phyloP scores from a whole-genome alignment of 1,140 invertebrate species.

The Sitobion miscanthi region DNA sequence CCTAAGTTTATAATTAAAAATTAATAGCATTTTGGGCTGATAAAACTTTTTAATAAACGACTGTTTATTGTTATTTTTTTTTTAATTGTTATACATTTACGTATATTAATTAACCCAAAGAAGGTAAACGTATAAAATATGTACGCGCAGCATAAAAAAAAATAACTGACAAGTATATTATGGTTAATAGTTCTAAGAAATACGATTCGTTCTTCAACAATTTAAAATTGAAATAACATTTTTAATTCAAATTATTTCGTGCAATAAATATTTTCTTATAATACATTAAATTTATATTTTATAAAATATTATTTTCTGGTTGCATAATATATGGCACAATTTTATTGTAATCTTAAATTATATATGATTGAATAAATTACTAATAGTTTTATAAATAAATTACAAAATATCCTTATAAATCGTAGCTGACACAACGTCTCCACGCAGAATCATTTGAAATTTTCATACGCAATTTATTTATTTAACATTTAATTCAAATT shows the following conservation, averaged over 20 bases:
- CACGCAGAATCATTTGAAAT: no score
- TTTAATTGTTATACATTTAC: slow-evolving; percentile 14
- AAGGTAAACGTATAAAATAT: not conserved
- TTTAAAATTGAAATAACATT: not conserved
- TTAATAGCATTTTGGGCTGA: not conserved
- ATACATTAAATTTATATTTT: not conserved
- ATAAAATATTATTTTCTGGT: no score
- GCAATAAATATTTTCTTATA: not conserved
- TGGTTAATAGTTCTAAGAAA: not conserved
- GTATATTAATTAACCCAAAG: not conserved
- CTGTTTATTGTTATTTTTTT: not conserved
- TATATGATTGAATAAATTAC: no score
- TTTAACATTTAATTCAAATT: no score
- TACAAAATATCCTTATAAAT: no score
- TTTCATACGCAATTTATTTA: no score
- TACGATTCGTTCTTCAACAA: not conserved
- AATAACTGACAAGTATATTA: not conserved
- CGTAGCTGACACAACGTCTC: no score
- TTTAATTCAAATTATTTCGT: not conserved
- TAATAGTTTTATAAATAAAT: no score
- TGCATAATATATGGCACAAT: not conserved
- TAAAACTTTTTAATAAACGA: slow-evolving; percentile 23
- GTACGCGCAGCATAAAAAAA: not conserved
- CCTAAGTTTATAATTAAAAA: not conserved
- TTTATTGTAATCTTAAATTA: not conserved